A percentile compares a stretch with the other conserved stretches of the same genome.
These are phyloP conservation scores for Rhynchophorus ferrugineus DNA, from an alignment of 1,140 invertebrate species.

Conservation along the genomic window DNA sequence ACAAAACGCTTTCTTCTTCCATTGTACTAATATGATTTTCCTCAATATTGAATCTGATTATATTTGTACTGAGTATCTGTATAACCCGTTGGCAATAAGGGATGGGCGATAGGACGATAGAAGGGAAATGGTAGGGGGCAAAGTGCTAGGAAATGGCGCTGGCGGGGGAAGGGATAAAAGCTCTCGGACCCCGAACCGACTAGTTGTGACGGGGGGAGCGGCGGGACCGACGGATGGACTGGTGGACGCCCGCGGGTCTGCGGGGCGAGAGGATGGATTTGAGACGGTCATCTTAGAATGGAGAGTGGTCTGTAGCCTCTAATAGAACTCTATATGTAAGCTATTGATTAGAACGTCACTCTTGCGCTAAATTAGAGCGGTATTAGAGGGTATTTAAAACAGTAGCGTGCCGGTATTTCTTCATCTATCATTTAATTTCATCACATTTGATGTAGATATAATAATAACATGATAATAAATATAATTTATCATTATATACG, in stretches of 20 bases:
- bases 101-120: too few species aligned
- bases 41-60: conserved; percentile 19
- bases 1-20: too few species aligned
- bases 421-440: too few species aligned
- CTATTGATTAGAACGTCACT: conserved; percentile 29
- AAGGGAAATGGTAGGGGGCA: too few species aligned
- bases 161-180: neutral
- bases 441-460: too few species aligned
- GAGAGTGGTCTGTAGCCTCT: conserved; percentile 25
- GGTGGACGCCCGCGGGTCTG: conserved; percentile 1
- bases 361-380: conserved; percentile 26
- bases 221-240: neutral
- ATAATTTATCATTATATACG: too few species aligned
- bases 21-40: conserved; percentile 18
- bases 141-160: neutral
- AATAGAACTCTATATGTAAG: conserved; percentile 27
- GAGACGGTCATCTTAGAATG: conserved; percentile 27
- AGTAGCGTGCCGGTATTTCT: too few species aligned
- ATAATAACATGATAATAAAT: too few species aligned
- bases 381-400: conserved; percentile 23
- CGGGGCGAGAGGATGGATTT: too few species aligned
- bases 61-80: conserved; percentile 12
- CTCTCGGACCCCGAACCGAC: too few species aligned
- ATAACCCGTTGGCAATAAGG: conserved; percentile 12
- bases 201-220: neutral